phyloP scores from a whole-genome alignment of 2,797 vertebrate species.

The Microhierax caerulescens region DNA sequence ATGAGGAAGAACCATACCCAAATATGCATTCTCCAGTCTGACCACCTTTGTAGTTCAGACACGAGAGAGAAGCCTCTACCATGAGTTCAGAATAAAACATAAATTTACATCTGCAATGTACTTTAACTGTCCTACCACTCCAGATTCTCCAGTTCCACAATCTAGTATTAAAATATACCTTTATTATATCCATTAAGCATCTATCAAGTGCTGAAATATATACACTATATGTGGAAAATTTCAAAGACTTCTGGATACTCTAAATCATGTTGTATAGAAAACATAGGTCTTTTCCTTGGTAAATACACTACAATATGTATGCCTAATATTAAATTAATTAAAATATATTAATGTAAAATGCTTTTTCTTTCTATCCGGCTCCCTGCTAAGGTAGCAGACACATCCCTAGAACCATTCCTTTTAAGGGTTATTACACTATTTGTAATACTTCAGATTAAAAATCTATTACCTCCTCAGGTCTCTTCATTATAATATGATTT shows the following conservation, averaged over 20 bases:
- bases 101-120: neutral
- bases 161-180: neutral
- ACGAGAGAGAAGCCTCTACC: neutral
- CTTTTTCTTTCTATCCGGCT: neutral
- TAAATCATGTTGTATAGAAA: neutral
- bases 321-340: neutral
- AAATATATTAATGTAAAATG: neutral
- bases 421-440: neutral
- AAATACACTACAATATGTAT: neutral
- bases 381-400: neutral
- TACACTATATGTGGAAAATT: neutral
- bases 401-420: neutral
- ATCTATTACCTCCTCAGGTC: neutral
- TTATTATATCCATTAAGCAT: neutral
- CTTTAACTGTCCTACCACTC: neutral
- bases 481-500: neutral
- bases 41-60: neutral
- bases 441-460: conserved; percentile 10
- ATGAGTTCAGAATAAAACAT: neutral
- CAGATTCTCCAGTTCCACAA: neutral
- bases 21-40: rapidly evolving
- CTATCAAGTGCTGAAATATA: neutral
- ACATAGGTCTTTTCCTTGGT: neutral
- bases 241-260: neutral
- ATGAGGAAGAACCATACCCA: neutral